These are phyloP conservation scores for Australoheros facetus DNA, from an alignment of 2,797 vertebrate genomes.

Conservation along the genomic window DNA sequence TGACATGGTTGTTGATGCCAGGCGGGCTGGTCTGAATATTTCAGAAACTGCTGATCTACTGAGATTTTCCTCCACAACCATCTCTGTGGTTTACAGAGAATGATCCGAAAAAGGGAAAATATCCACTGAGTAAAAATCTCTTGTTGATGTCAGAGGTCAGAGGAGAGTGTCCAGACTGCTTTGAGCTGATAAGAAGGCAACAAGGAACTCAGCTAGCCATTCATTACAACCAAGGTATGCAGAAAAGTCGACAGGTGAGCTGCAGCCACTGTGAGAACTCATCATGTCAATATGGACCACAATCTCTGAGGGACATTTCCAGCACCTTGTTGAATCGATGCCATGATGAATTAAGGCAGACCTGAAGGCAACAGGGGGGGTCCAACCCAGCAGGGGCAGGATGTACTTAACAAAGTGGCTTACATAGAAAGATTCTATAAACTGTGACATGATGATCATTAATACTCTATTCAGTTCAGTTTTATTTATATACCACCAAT, in stretches of 20 bases:
- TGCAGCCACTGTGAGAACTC: too few relatives aligned
- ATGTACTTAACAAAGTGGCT: not conserved
- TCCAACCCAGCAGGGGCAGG: not conserved
- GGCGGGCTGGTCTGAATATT: not conserved
- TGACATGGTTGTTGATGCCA: not conserved
- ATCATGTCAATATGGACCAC: too few relatives aligned
- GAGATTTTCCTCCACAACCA: not conserved
- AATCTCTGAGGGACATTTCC: not conserved
- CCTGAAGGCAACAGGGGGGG: not conserved
- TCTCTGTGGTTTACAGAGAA: not conserved
- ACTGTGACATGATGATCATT: not conserved
- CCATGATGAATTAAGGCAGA: not conserved
- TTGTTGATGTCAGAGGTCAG: not conserved
- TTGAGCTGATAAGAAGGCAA: not conserved
- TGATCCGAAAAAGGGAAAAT: too few relatives aligned
- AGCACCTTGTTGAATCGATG: not conserved
- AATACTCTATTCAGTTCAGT: not conserved
- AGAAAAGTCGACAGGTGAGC: not conserved
- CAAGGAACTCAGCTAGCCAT: not conserved
- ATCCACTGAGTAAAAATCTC: not conserved
- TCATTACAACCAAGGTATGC: not conserved
- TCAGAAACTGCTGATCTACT: not conserved
- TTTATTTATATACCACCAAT: not conserved
- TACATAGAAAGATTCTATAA: not conserved
- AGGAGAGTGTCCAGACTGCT: not conserved